These are phyloP conservation scores for Torymus texanus DNA, from an alignment of 2,888 invertebrate species.

Conservation along the genomic window DNA sequence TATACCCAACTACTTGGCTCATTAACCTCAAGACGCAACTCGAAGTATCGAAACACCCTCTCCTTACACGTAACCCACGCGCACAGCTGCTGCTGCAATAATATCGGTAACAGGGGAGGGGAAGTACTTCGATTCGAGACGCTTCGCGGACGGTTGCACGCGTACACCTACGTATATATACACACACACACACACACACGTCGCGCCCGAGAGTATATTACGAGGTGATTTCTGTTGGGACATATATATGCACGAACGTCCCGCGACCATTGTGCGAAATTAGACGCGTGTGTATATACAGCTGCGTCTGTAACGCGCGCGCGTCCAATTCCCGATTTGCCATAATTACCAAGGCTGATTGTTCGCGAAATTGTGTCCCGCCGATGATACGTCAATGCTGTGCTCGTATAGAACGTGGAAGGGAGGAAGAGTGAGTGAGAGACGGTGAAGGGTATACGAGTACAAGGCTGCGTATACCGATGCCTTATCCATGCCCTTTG, in stretches of 20 bases:
- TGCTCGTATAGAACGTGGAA: not conserved
- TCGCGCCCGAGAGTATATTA: constrained; percentile 27
- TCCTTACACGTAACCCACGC: no score
- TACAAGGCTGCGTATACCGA: no score
- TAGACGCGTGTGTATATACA: not conserved
- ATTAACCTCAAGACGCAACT: no score
- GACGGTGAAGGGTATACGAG: no score
- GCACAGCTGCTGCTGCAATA: no score
- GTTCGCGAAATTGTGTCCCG: constrained; percentile 31
- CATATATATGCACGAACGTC: not conserved
- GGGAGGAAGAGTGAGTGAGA: no score
- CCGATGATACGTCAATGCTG: constrained; percentile 9
- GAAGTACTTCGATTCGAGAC: not conserved
- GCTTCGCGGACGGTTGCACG: not conserved
- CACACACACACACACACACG: not conserved
- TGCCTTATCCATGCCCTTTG: constrained; percentile 20
- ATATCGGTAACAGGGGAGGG: no score
- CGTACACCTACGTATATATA: no score
- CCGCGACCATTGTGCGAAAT: constrained; percentile 32
- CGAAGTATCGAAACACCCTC: no score
- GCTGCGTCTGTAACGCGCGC: not conserved
- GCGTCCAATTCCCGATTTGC: constrained; percentile 18
- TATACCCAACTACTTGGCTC: no score
- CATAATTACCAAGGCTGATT: constrained; percentile 28
- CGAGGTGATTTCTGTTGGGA: constrained; percentile 29